Evolutionary conservation across 2,888 invertebrate species (phyloP), one percentile per base, ranked within the genome.

Genomic region (Hyalella azteca): DNA sequence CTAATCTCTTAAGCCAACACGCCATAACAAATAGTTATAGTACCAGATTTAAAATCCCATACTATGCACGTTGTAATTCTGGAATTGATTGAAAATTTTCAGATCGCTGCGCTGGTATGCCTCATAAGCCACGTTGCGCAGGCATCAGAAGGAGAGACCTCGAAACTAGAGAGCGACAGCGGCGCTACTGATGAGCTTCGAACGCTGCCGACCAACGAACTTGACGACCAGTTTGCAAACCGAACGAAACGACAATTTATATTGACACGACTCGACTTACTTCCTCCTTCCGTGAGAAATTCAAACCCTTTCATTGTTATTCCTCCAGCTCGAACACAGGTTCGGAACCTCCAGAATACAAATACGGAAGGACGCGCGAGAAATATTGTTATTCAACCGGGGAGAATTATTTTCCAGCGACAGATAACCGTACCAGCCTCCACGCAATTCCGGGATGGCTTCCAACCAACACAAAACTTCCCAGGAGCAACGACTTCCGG

Each of bases 231-330:
- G 3, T 19, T 36, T 15, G 7, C 15, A 5, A 66, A 32, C 26
- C 66, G 66, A 66, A 36, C 66, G 36, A 66, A 66, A 66, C 66
- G 66, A 66, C 66, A 66, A 36, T 66, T 66, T 29, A 66, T 66
- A 36, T 66, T 66, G n/a, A 66, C 66, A 19, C 13, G 36, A 36
- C 36, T 66, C 29, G 66, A 66, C 32, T 15, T 66, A 7, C 66
- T 66, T 7, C 39, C 66, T 36, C 66, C 29, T 7, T 15, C 66
- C 5, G 7, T 29, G 19, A 36, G 66, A 15, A 66, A 11, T 11
- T 66, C 66, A 5, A 66, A 66, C 19, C 66, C 36, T 9, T 66
- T 66, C 7, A 5, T 66, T 9, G 66, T 66, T 36, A 66, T 66
- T 11, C 66, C 66, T 66, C 0, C 36, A 66, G 19, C 19, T 15